A percentile compares a stretch with the other conserved stretches of the same genome.
phyloP scores from a whole-genome alignment of 53 echinoderm and acorn worm genomes.

The Arbacia lixula region DNA sequence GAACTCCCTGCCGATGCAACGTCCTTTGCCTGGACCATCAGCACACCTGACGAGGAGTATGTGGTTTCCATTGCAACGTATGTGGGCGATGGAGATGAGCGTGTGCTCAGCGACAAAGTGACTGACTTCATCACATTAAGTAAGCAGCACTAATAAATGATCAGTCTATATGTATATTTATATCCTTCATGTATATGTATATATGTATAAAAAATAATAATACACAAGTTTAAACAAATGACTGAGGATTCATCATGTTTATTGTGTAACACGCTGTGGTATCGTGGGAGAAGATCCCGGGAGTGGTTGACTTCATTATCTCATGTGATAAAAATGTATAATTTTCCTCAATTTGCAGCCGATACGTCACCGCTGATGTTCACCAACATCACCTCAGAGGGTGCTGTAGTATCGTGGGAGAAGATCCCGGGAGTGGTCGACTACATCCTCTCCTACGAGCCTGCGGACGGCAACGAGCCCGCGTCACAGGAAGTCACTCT shows the following conservation, averaged over 20 bases:
- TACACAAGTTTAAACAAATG: not conserved
- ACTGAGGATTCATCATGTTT: not conserved
- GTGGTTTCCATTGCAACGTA: slow-evolving; percentile 37
- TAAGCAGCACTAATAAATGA: not conserved
- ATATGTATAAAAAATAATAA: not conserved
- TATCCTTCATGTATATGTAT: not conserved
- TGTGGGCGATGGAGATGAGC: not conserved
- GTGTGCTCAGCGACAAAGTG: slow-evolving; percentile 36
- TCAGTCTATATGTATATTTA: not conserved
- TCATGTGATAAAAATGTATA: not conserved
- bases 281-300: slow-evolving; percentile 46
- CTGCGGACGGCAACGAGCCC: slow-evolving; percentile 36
- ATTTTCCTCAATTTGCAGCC: slow-evolving; percentile 1
- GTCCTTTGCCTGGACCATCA: slow-evolving; percentile 11
- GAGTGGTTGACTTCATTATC: slow-evolving; percentile 3
- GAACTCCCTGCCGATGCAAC: not conserved
- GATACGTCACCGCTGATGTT: slow-evolving; percentile 13
- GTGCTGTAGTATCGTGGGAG: slow-evolving; percentile 16
- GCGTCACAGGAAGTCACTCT: slow-evolving; percentile 5
- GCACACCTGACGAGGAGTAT: slow-evolving; percentile 31
- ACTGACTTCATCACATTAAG: slow-evolving; percentile 53
- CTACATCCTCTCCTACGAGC: slow-evolving; percentile 26
- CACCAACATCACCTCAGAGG: not conserved
- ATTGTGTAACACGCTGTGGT: too few species aligned
- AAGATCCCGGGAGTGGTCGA: slow-evolving; percentile 26